phyloP scores from a whole-genome alignment of 2,797 vertebrate genomes.

The Pelobates cultripes region DNA sequence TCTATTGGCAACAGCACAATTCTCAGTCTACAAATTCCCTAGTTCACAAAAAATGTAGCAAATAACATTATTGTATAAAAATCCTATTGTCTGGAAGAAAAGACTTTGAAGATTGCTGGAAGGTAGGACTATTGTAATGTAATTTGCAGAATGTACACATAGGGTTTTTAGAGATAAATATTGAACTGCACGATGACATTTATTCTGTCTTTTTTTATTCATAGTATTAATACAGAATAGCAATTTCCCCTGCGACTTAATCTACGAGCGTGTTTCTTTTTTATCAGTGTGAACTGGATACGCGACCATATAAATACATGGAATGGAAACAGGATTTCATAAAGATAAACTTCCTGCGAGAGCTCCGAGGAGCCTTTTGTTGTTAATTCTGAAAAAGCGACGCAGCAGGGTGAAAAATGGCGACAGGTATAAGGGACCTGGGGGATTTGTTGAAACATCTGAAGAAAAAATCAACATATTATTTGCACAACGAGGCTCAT shows the following conservation, averaged over 20 bases:
- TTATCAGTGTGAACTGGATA: neutral
- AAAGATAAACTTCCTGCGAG: neutral
- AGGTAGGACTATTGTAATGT: neutral
- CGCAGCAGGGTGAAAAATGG: neutral
- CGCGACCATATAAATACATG: neutral
- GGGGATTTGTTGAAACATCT: neutral
- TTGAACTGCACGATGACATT: neutral
- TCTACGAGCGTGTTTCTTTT: neutral
- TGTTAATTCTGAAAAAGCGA: slow-evolving; percentile 8
- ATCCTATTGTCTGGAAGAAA: too few relatives aligned
- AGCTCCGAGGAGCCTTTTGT: slow-evolving; percentile 2
- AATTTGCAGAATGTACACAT: neutral
- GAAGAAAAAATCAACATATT: slow-evolving; percentile 19
- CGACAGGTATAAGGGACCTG: neutral
- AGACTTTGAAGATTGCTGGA: neutral
- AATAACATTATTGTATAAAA: too few relatives aligned
- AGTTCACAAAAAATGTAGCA: too few relatives aligned
- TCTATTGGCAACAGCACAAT: too few relatives aligned
- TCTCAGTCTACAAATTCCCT: too few relatives aligned
- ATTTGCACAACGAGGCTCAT: slow-evolving; percentile 22
- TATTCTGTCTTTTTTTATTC: neutral
- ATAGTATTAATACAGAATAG: neutral
- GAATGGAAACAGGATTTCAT: neutral
- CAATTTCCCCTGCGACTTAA: neutral
- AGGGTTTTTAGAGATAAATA: neutral